phyloP scores from a whole-genome alignment of 1,140 invertebrate genomes.

The Drusus annulatus region DNA sequence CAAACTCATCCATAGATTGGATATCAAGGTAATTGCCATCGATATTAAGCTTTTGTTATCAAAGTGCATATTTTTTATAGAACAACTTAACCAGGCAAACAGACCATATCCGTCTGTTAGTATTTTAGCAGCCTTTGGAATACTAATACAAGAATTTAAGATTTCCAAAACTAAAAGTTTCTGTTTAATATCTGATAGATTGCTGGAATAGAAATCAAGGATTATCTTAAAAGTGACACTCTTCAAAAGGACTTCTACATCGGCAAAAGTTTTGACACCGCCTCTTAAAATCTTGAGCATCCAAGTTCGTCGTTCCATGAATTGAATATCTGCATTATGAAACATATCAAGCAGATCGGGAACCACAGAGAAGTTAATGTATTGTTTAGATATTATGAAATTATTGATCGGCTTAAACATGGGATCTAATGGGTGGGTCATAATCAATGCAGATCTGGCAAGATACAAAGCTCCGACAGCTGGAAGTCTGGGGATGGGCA shows the following conservation, averaged over 20 bases:
- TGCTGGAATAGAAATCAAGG: constrained; percentile 71
- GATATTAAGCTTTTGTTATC: constrained; percentile 60
- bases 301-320: constrained; percentile 76
- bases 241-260: constrained; percentile 70
- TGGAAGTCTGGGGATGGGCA: constrained; percentile 73
- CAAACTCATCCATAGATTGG: constrained; percentile 51
- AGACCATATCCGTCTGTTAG: constrained; percentile 76
- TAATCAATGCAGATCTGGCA: constrained; percentile 75
- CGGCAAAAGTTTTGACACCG: constrained; percentile 72
- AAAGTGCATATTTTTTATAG: constrained; percentile 61
- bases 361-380: constrained; percentile 79
- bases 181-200: constrained; percentile 68
- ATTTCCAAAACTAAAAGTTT: constrained; percentile 77
- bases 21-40: constrained; percentile 35
- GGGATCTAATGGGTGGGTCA: constrained; percentile 77
- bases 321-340: constrained; percentile 78
- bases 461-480: constrained; percentile 81
- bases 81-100: constrained; percentile 73
- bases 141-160: constrained; percentile 72
- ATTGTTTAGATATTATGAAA: constrained; percentile 80
- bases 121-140: constrained; percentile 74
- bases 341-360: constrained; percentile 84
- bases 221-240: constrained; percentile 73
- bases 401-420: constrained; percentile 79
- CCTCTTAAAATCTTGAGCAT: constrained; percentile 79